Evolutionary conservation across 1,140 invertebrate species (phyloP), one percentile per base, ranked within the genome.

Genomic region (Lepidurus couesii): DNA sequence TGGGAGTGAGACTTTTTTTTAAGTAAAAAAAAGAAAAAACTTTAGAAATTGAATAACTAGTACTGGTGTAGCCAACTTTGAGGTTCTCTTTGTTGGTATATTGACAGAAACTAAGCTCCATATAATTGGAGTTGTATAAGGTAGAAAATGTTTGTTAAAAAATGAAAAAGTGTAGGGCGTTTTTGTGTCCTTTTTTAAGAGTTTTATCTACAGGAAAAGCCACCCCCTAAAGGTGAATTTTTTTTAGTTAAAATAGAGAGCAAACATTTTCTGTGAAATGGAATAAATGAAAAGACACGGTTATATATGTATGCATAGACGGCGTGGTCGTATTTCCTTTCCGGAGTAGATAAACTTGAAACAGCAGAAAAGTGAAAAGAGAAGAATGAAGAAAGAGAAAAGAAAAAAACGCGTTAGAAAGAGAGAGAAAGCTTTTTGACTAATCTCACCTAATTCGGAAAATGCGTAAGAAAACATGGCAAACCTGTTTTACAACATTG

Each of bases 261-360:
- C 34, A 34, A 34, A 34, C 2, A 2, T 34, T 34, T 34, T 3
- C 34, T 34, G 34, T 3, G 34, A 34, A 34, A 34, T 34, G 34
- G 34, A 34, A 34, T 34, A 34, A 34, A 34, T 34, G 34, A 34
- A 34, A 34, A 4, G 34, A 34, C 34, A 34, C 34, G 3, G 34
- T 34, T 34, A 34, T 34, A 4, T 34, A 34, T 34, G 34, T 34
- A 3, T 34, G 34, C 34, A 34, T 34, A 65, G 7, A 10, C 45
- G 7, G 45, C n/a, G 53, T 65, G 53, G 8, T 65, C 13, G 16
- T 21, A 65, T 65, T 65, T 16, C 53, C 53, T 9, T 65, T 65
- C 53, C 53, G 53, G 53, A 65, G 53, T 65, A n/a, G 53, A 65
- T 65, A 65, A 65, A 65, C 53, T 13, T n/a, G 13, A 21, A 65